Conservation (phyloP, 2,888 invertebrate genomes). For the Catotricha subobsoleta region DNA sequence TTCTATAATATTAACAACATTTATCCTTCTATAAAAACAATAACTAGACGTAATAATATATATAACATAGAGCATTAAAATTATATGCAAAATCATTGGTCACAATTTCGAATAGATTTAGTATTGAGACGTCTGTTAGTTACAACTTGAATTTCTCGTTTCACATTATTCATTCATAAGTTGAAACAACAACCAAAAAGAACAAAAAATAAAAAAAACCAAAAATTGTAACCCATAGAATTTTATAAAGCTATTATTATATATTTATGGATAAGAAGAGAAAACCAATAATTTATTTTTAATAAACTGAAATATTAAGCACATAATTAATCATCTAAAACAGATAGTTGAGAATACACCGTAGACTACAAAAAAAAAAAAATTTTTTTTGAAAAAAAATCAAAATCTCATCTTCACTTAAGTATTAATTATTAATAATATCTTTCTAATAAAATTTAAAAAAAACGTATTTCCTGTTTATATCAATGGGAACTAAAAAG, state of each 20-base stretch:
- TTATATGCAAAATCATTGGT: no score
- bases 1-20: no score
- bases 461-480: no score
- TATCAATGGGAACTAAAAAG: no score
- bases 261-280: background rate
- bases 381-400: background rate
- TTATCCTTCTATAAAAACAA: no score
- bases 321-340: conserved; percentile 3
- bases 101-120: no score
- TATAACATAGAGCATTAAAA: no score
- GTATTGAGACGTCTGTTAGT: no score
- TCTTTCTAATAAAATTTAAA: no score
- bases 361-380: background rate
- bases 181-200: background rate
- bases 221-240: background rate
- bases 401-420: background rate
- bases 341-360: background rate
- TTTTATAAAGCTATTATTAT: background rate
- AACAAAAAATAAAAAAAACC: background rate
- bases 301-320: background rate
- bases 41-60: no score
- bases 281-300: background rate
- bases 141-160: background rate
- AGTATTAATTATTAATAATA: background rate
- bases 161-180: background rate